Base-by-base conservation (phyloP, 2,888 invertebrate species). In the Spodoptera exigua region DNA sequence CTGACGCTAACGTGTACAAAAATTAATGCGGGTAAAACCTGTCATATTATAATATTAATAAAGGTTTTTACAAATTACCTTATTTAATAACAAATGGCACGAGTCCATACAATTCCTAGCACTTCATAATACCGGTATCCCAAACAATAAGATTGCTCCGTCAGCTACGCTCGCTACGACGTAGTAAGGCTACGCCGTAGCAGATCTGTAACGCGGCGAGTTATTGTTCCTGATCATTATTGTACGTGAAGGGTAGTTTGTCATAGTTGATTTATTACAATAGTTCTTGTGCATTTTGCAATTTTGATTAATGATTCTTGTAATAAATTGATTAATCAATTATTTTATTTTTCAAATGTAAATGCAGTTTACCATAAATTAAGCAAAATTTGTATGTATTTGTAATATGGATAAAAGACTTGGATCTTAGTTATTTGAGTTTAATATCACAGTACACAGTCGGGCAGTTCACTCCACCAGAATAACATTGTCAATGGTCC, bases 221-320 rank as follows among this genome's bases (percentile, higher is more conserved):
- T 12, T 9, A 61, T 63, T 63, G 69, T 63, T 68, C 60, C 16
- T 18, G 21, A 68, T 44, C 11, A 37, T 17, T 63, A 63, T 63
- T 63, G 68, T 68, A 61, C 39, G 39, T 44, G 63, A 49, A 21
- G 61, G 27, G 69, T 63, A 63, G 68, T 63, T 63, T 63, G 68
- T 45, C 68, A 16, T 13, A 39, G 39, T 49, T 63, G 63, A 63
- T 68, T 60, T 68, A 63, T 63, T 48, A 13, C 48, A 44, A 7
- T 14, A 34, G 37, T 47, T 43, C 12, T 2, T 2, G 7, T 39
- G 27, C 21, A 14, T 43, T 44, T 48, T 61, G 9, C 18, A 12
- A 14, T 32, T 13, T 13, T 39, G 5, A 12, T 1, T 10, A n/a
- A 9, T 2, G 9, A 16, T 18, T 44, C 64, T 55, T 34, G 14